These are phyloP conservation scores for Drosophila hamatofila DNA, from an alignment of 2,888 invertebrate species.

Conservation along the genomic window DNA sequence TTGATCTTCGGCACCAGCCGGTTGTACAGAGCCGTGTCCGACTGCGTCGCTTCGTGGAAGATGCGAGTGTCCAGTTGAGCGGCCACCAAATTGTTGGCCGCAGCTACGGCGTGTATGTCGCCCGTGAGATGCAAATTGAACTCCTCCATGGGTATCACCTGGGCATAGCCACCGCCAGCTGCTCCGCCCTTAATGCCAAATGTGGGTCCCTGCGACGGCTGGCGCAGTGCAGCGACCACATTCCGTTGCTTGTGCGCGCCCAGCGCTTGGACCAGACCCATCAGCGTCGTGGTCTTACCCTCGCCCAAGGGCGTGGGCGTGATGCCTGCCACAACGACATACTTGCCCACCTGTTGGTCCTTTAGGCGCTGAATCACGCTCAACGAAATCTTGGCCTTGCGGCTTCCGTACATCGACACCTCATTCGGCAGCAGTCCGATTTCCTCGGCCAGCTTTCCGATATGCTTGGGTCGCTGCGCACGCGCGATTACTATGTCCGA, in stretches of 20 bases:
- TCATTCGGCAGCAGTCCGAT: conserved; percentile 93
- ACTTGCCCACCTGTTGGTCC: conserved; percentile 91
- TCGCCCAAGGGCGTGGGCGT: conserved; percentile 99
- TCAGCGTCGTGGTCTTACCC: conserved; percentile 98
- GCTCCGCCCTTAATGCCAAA: conserved; percentile 98
- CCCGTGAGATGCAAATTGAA: conserved; percentile 99
- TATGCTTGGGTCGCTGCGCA: conserved; percentile 94
- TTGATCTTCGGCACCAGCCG: conserved; percentile 94
- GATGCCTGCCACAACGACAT: conserved; percentile 97
- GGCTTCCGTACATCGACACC: conserved; percentile 95
- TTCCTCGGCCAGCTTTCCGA: conserved; percentile 91
- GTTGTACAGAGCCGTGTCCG: conserved; percentile 93
- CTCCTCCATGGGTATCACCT: conserved; percentile 99
- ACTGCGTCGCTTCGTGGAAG: conserved; percentile 98
- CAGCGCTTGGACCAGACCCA: conserved; percentile 97
- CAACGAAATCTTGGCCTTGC: conserved; percentile 97
- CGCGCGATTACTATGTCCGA: conserved; percentile 97
- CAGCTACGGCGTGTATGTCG: conserved; percentile 99
- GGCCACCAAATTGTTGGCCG: conserved; percentile 98
- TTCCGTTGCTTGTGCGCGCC: conserved; percentile 93
- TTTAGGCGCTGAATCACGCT: conserved; percentile 91
- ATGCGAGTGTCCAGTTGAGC: conserved; percentile 98
- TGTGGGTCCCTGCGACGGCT: conserved; percentile 99
- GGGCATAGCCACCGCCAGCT: conserved; percentile 98
- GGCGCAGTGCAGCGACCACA: conserved; percentile 96